Conservation (phyloP, 2,888 invertebrate species). For the Polydrusus cervinus region DNA sequence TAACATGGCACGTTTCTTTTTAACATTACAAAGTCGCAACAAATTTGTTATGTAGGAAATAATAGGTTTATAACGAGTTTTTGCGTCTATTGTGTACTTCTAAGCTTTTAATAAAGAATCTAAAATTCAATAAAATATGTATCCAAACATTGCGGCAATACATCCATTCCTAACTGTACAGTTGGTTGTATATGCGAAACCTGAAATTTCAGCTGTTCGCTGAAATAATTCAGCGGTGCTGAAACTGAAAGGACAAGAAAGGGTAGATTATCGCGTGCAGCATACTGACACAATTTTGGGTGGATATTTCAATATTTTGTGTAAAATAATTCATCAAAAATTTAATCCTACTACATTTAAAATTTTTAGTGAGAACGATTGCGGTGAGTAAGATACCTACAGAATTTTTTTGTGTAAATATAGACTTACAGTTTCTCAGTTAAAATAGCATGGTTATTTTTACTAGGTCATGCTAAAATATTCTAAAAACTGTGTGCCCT, state of each 20-base stretch:
- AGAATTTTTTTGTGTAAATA: constrained; percentile 32
- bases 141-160: not conserved
- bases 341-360: not conserved
- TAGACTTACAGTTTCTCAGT: constrained; percentile 26
- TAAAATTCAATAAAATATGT: not conserved
- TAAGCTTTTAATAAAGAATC: no score
- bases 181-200: constrained; percentile 22
- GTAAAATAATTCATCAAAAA: not conserved
- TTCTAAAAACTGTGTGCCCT: constrained; percentile 19
- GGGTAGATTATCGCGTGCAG: constrained; percentile 45
- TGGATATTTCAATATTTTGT: constrained; percentile 15
- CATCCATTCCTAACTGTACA: constrained; percentile 9
- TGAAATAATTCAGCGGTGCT: constrained; percentile 45
- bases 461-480: constrained; percentile 48
- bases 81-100: no score
- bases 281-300: constrained; percentile 51
- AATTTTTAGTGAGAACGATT: not conserved
- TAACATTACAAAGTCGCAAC: no score
- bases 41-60: no score
- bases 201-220: constrained; percentile 48
- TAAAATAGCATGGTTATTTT: constrained; percentile 34
- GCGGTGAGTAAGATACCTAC: constrained; percentile 35
- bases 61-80: no score
- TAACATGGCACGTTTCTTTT: no score
- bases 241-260: constrained; percentile 51